These are phyloP conservation scores for Knipowitschia caucasica DNA, from an alignment of 2,797 vertebrate species.

Conservation along the genomic window DNA sequence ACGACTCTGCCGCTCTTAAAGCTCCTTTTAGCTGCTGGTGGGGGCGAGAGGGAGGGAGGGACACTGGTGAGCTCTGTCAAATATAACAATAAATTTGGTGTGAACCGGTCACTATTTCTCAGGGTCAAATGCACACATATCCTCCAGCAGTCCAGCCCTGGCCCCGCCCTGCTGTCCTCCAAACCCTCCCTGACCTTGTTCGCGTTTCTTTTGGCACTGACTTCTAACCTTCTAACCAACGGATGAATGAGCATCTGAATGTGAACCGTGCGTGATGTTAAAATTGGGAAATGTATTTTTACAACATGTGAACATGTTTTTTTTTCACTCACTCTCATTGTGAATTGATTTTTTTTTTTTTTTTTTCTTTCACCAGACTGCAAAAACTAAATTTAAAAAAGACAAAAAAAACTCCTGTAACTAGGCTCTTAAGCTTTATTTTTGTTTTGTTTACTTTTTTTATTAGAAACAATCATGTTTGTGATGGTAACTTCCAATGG, in stretches of 20 bases:
- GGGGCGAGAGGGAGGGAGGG: slow-evolving; percentile 15
- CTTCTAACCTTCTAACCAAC: slow-evolving; percentile 74
- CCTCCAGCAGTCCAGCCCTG: slow-evolving; percentile 66
- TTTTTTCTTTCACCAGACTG: slow-evolving; percentile 78
- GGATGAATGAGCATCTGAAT: slow-evolving; percentile 76
- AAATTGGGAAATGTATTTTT: slow-evolving; percentile 96
- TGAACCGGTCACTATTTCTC: slow-evolving; percentile 77
- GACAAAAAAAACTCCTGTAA: slow-evolving; percentile 73
- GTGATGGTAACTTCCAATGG: slow-evolving; percentile 85
- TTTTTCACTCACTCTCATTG: slow-evolving; percentile 76
- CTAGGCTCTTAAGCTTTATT: slow-evolving; percentile 87
- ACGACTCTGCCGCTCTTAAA: slow-evolving; percentile 30
- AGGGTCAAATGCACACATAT: slow-evolving; percentile 81
- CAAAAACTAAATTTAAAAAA: slow-evolving; percentile 72
- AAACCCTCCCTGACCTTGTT: slow-evolving; percentile 37
- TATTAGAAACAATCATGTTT: slow-evolving; percentile 90
- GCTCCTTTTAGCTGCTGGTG: slow-evolving; percentile 36
- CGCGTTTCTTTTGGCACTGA: slow-evolving; percentile 70
- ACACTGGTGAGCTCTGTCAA: slow-evolving; percentile 57
- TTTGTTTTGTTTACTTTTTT: slow-evolving; percentile 87
- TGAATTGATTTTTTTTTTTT: slow-evolving; percentile 76
- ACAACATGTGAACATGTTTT: slow-evolving; percentile 86
- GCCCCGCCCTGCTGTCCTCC: slow-evolving; percentile 42
- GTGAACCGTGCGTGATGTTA: slow-evolving; percentile 71
- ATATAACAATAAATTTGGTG: slow-evolving; percentile 44